Conservation (phyloP, 2,797 vertebrate genomes). For the Graptemys geographica region DNA sequence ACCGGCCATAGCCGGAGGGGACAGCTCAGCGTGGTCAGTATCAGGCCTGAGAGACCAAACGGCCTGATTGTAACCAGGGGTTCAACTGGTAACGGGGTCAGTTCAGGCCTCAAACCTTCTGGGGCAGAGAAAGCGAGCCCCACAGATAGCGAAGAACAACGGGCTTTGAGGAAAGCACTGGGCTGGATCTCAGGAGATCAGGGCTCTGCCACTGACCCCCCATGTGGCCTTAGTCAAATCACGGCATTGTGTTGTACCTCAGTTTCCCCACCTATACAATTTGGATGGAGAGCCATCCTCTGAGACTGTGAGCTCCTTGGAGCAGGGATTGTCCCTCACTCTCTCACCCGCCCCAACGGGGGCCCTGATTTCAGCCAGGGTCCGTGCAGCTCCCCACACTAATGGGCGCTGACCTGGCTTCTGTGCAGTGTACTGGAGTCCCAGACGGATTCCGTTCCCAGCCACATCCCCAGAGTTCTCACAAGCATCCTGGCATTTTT, state of each 20-base stretch:
- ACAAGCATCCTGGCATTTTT: rapidly evolving
- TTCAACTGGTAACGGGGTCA: background rate
- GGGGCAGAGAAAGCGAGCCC: background rate
- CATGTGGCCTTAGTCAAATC: background rate
- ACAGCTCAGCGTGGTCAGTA: background rate
- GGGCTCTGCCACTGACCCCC: background rate
- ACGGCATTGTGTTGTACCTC: background rate
- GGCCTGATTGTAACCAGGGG: background rate
- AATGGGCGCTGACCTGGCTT: background rate
- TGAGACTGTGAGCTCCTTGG: background rate
- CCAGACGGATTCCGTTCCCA: background rate
- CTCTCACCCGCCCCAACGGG: no score
- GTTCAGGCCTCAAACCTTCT: background rate
- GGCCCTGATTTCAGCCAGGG: background rate
- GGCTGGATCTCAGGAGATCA: rapidly evolving
- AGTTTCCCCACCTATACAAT: background rate
- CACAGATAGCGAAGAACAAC: background rate
- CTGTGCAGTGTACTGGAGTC: background rate
- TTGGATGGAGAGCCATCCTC: background rate
- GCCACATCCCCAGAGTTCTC: background rate
- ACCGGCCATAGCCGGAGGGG: background rate
- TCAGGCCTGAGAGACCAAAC: background rate
- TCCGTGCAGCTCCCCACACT: background rate
- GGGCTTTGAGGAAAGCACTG: background rate
- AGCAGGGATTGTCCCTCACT: background rate